These are phyloP conservation scores for Collichthys lucidus DNA, from an alignment of 2,113 vertebrate genomes.

Conservation along the genomic window DNA sequence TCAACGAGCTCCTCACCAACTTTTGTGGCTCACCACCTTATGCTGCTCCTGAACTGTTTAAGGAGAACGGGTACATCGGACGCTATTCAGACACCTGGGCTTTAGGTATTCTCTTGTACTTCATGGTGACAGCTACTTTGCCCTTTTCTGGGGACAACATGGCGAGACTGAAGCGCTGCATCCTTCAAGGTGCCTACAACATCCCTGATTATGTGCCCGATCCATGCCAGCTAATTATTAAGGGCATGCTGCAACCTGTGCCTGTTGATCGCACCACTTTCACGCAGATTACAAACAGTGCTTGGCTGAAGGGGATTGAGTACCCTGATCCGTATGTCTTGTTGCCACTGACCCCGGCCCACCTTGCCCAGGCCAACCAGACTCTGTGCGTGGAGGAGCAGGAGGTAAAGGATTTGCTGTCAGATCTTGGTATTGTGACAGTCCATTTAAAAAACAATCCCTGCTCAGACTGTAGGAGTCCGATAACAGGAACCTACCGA, in stretches of 20 bases:
- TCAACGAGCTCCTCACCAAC: conserved; percentile 75
- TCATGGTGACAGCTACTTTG: conserved; percentile 81
- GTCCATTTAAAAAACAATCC: conserved; percentile 81
- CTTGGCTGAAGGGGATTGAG: conserved; percentile 81
- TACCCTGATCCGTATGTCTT: conserved; percentile 68
- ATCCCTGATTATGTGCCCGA: conserved; percentile 80
- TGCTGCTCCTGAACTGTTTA: conserved; percentile 84
- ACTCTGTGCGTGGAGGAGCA: conserved; percentile 77
- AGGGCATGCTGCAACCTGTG: conserved; percentile 79
- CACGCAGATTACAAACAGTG: conserved; percentile 68
- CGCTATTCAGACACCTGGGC: conserved; percentile 84
- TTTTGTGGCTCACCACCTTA: conserved; percentile 87
- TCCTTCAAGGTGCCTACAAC: conserved; percentile 81
- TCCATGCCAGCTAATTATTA: conserved; percentile 79
- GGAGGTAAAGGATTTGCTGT: conserved; percentile 77
- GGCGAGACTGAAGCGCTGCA: conserved; percentile 79
- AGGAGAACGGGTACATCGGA: conserved; percentile 81
- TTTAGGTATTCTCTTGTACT: conserved; percentile 85
- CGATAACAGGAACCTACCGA: conserved; percentile 82
- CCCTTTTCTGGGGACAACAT: conserved; percentile 83
- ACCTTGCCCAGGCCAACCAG: conserved; percentile 62
- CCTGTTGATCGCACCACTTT: conserved; percentile 78
- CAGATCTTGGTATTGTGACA: conserved; percentile 71
- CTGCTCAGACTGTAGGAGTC: conserved; percentile 72
- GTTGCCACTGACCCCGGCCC: conserved; percentile 72